These are phyloP conservation scores for Atta colombica DNA, from an alignment of 1,140 invertebrate species.

Conservation along the genomic window DNA sequence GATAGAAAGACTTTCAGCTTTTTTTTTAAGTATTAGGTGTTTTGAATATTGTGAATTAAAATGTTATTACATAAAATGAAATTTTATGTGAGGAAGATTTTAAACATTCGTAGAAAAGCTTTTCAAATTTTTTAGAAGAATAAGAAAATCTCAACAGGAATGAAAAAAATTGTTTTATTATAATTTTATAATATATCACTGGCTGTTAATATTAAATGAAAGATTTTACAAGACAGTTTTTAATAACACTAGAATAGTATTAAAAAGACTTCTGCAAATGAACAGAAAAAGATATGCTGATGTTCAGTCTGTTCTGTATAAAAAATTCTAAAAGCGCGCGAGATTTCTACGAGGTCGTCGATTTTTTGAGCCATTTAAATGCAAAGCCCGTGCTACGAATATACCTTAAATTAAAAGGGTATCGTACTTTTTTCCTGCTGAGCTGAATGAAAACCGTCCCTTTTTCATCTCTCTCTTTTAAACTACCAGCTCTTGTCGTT, in stretches of 20 bases:
- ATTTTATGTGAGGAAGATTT: neutral
- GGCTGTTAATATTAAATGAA: neutral
- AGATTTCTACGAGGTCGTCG: slow-evolving; percentile 34
- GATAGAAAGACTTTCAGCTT: neutral
- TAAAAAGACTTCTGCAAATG: neutral
- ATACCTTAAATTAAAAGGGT: slow-evolving; percentile 48
- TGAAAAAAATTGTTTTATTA: neutral
- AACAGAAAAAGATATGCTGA: slow-evolving; percentile 9
- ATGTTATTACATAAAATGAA: neutral
- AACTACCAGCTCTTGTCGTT: neutral
- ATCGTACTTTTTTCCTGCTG: slow-evolving; percentile 26
- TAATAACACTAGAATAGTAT: neutral
- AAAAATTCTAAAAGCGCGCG: slow-evolving; percentile 40
- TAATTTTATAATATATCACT: slow-evolving; percentile 6
- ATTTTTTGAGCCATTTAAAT: slow-evolving; percentile 51
- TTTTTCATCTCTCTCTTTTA: slow-evolving; percentile 19
- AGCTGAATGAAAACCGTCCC: neutral
- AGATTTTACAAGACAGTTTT: neutral
- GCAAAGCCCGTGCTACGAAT: slow-evolving; percentile 47
- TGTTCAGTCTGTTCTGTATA: neutral
- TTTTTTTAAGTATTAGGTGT: neutral
- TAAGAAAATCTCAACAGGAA: neutral
- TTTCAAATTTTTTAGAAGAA: neutral
- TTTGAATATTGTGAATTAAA: neutral
- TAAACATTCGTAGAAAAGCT: neutral